These are phyloP conservation scores for Polia nebulosa DNA, from an alignment of 2,888 invertebrate genomes.

Conservation along the genomic window DNA sequence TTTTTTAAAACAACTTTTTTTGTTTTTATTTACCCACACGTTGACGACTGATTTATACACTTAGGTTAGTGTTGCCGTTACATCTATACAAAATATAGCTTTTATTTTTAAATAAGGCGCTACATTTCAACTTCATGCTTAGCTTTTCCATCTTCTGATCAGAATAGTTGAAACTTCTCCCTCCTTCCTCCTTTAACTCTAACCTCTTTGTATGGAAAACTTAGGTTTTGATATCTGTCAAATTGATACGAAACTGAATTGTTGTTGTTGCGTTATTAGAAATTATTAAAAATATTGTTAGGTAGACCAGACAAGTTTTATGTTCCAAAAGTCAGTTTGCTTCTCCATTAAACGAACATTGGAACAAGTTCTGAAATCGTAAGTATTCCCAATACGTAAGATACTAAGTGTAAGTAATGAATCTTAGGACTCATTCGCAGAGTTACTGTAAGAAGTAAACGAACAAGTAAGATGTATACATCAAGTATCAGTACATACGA, in stretches of 20 bases:
- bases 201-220: neutral
- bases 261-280: too few relatives aligned
- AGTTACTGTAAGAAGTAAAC: neutral
- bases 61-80: too few relatives aligned
- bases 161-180: too few relatives aligned
- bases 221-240: neutral
- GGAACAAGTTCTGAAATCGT: slow-evolving; percentile 1
- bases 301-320: neutral
- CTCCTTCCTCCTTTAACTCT: neutral
- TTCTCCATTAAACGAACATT: neutral
- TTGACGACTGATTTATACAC: too few relatives aligned
- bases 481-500: neutral
- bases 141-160: too few relatives aligned
- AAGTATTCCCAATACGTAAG: neutral
- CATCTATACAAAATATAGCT: too few relatives aligned
- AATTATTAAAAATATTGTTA: neutral
- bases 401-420: neutral
- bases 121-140: too few relatives aligned
- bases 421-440: neutral
- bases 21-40: neutral
- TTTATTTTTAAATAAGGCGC: too few relatives aligned
- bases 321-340: neutral
- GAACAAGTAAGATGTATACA: slow-evolving; percentile 6
- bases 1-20: neutral
- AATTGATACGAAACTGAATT: neutral